phyloP scores from a whole-genome alignment of 2,888 invertebrate species.

The Zonitis immaculata region DNA sequence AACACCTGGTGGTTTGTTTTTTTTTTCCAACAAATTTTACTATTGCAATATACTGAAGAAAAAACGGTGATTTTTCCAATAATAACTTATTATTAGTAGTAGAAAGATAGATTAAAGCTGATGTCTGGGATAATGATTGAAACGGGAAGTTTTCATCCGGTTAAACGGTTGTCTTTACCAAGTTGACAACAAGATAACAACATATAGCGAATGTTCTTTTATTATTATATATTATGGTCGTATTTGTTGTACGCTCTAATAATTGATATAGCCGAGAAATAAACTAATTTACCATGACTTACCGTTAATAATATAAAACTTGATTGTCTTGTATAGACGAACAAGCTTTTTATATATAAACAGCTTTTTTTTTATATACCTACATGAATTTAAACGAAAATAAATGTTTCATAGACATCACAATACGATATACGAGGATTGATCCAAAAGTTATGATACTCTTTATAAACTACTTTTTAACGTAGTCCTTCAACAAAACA shows the following conservation, averaged over 20 bases:
- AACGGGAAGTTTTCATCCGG: conserved; percentile 29
- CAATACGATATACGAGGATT: too few relatives aligned
- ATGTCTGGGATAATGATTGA: conserved; percentile 4
- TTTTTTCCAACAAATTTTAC: too few relatives aligned
- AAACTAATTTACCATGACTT: conserved; percentile 3
- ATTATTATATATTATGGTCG: neutral
- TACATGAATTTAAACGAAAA: too few relatives aligned
- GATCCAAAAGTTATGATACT: too few relatives aligned
- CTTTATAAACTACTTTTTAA: too few relatives aligned
- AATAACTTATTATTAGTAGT: neutral
- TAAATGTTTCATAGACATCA: too few relatives aligned
- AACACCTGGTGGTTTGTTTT: too few relatives aligned
- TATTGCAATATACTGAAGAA: too few relatives aligned
- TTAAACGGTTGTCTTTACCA: conserved; percentile 13
- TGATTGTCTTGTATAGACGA: neutral
- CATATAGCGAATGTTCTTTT: neutral
- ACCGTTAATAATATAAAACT: conserved; percentile 4
- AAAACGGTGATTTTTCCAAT: too few relatives aligned
- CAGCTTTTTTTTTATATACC: too few relatives aligned
- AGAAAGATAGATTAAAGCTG: neutral
- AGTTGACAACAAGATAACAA: conserved; percentile 1
- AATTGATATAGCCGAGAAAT: conserved; percentile 3
- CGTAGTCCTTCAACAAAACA: too few relatives aligned
- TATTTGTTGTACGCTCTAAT: conserved; percentile 6
- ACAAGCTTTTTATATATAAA: neutral